A percentile compares a stretch with the other conserved stretches of the same genome.
phyloP scores from a whole-genome alignment of 2,797 vertebrate species.

The Sebastes variabilis region DNA sequence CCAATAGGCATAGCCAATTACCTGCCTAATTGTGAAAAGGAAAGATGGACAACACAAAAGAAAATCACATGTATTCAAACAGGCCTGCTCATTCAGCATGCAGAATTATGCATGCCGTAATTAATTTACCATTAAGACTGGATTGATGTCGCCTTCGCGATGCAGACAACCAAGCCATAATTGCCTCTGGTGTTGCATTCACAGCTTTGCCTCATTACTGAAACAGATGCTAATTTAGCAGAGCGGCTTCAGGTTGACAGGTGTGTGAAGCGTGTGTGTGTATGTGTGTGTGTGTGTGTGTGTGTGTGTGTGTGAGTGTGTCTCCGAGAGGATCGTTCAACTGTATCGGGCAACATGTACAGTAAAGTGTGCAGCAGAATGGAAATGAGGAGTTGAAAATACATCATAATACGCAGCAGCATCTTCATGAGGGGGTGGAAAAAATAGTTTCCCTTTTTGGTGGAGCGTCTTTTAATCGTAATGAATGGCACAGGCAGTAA shows the following conservation, averaged over 20 bases:
- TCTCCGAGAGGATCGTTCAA: conserved; percentile 4
- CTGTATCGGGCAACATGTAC: background rate
- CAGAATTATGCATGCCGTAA: conserved; percentile 75
- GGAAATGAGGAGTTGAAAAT: conserved; percentile 1
- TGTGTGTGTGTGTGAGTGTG: conserved; percentile 12
- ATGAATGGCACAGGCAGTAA: conserved; percentile 32
- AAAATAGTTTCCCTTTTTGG: background rate
- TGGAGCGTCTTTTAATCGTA: conserved; percentile 23
- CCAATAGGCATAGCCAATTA: conserved; percentile 20
- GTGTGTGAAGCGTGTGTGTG: conserved; percentile 34
- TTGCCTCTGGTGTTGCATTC: conserved; percentile 75
- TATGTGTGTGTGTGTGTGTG: conserved; percentile 32
- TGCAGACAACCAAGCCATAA: conserved; percentile 74
- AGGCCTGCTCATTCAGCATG: conserved; percentile 65
- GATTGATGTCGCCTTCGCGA: conserved; percentile 73
- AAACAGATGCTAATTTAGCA: conserved; percentile 80
- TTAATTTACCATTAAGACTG: conserved; percentile 81
- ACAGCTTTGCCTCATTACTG: conserved; percentile 71
- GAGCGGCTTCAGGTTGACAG: conserved; percentile 65
- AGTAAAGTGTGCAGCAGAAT: background rate
- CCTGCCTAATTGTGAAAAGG: conserved; percentile 37
- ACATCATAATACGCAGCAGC: conserved; percentile 19
- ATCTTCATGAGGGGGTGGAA: background rate
- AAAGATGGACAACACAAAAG: conserved; percentile 19
- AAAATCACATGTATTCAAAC: conserved; percentile 45